A percentile compares a stretch with the other conserved stretches of the same genome.
These are phyloP conservation scores for Tetramorium simillimum DNA, from an alignment of 1,140 invertebrate species.

Conservation along the genomic window DNA sequence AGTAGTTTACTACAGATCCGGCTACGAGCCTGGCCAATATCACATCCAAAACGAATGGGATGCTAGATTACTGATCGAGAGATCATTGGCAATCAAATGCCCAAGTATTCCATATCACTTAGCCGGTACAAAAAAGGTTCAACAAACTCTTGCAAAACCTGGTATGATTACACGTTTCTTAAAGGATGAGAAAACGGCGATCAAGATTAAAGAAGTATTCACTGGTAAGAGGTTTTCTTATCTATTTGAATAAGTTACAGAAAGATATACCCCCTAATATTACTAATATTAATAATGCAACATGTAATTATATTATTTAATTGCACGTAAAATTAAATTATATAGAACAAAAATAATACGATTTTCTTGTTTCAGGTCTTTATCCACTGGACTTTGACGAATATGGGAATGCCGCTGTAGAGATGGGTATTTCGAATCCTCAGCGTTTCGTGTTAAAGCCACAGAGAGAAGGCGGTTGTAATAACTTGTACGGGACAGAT, in stretches of 20 bases:
- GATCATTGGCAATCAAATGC: conserved; percentile 95
- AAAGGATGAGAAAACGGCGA: conserved; percentile 73
- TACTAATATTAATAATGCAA: not conserved
- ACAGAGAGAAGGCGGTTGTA: conserved; percentile 98
- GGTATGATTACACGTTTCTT: conserved; percentile 91
- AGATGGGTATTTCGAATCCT: conserved; percentile 93
- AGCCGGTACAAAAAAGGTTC: conserved; percentile 94
- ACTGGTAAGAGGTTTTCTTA: conserved; percentile 85
- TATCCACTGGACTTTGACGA: conserved; percentile 94
- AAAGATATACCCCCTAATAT: not conserved
- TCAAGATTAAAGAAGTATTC: conserved; percentile 92
- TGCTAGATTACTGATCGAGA: conserved; percentile 93
- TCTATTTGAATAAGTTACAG: not conserved
- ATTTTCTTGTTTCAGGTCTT: conserved; percentile 84
- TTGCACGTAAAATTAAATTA: not conserved
- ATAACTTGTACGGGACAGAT: conserved; percentile 96
- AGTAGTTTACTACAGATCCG: conserved; percentile 96
- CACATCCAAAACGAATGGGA: conserved; percentile 93
- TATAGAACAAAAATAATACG: not conserved
- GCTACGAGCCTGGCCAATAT: conserved; percentile 95
- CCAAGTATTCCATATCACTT: conserved; percentile 95
- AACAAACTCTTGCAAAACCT: conserved; percentile 92
- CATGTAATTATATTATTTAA: not conserved
- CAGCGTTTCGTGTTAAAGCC: conserved; percentile 97
- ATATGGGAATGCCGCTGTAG: conserved; percentile 90